Evolutionary conservation across 2,797 vertebrate genomes (phyloP).

Genomic region (Sebastolobus altivelis): DNA sequence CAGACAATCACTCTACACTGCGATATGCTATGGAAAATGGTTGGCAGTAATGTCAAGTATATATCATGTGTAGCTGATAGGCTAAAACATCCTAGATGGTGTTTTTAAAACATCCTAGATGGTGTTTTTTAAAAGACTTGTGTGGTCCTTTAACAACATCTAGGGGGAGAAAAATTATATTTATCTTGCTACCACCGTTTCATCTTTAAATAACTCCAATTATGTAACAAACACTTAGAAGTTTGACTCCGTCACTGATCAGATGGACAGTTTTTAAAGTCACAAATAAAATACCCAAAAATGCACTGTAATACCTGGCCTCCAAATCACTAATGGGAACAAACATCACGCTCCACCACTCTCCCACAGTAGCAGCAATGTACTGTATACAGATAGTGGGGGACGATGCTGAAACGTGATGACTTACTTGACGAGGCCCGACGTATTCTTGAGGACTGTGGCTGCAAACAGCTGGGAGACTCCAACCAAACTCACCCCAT

Average conservation of each 20-base stretch:
- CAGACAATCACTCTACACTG: neutral
- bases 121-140: neutral
- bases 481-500: constrained; percentile 91
- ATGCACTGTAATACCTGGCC: neutral
- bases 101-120: neutral
- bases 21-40: neutral
- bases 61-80: neutral
- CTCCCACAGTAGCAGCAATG: neutral
- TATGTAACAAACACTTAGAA: constrained; percentile 16
- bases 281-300: neutral
- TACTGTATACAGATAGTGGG: neutral
- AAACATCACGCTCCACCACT: neutral
- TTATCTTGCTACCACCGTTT: neutral
- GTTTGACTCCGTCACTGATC: neutral
- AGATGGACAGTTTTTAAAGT: constrained; percentile 5
- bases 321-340: neutral
- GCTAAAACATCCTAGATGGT: neutral
- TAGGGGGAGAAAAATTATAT: neutral
- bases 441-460: constrained; percentile 93
- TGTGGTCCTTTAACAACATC: neutral
- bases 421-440: constrained; percentile 90
- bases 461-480: constrained; percentile 95
- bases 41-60: neutral
- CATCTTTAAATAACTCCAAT: constrained; percentile 56
- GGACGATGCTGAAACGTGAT: neutral